phyloP scores from a whole-genome alignment of 1,140 invertebrate genomes.

The Cyphomyrmex costatus region DNA sequence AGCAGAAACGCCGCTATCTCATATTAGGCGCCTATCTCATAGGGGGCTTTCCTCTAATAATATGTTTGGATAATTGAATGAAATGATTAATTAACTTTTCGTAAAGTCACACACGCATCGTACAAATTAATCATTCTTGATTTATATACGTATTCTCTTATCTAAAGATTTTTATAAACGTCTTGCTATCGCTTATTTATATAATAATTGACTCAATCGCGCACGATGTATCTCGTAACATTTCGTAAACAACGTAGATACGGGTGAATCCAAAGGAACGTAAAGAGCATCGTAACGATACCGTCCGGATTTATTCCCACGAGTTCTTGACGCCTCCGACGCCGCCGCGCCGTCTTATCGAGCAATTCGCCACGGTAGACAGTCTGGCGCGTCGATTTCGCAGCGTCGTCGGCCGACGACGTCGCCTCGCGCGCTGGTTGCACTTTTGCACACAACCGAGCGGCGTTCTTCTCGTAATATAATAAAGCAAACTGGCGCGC shows the following conservation, averaged over 20 bases:
- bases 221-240: background rate
- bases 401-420: background rate
- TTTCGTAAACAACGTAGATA: slow-evolving; percentile 32
- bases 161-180: background rate
- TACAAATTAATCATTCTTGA: background rate
- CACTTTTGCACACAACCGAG: slow-evolving; percentile 25
- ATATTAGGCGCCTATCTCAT: too few species aligned
- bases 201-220: background rate
- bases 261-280: background rate
- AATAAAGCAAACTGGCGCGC: slow-evolving; percentile 48
- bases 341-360: slow-evolving; percentile 36
- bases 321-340: slow-evolving; percentile 21
- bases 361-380: slow-evolving; percentile 39
- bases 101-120: background rate
- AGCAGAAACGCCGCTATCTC: too few species aligned
- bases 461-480: slow-evolving; percentile 9
- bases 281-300: slow-evolving; percentile 23
- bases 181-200: background rate
- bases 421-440: background rate
- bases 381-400: slow-evolving; percentile 47
- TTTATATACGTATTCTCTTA: background rate
- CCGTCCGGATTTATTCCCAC: slow-evolving; percentile 37
- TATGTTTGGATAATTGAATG: background rate
- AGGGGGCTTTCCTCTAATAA: too few species aligned
- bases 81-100: background rate